Evolutionary conservation across 2,797 vertebrate genomes (phyloP), one percentile per base, ranked within the genome.

Genomic region (Enteromius thamalakanensis): DNA sequence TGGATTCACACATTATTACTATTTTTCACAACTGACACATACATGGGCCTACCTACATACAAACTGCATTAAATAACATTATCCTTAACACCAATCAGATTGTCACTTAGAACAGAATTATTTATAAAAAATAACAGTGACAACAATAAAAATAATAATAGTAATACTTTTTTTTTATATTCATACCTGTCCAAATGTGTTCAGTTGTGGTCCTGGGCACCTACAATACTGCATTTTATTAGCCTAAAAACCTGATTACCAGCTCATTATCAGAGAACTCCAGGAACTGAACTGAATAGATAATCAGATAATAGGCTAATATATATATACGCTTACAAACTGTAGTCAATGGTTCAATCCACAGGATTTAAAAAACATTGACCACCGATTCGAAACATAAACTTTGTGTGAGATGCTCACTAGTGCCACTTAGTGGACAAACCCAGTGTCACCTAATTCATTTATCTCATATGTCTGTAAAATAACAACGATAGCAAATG

Each of bases 391-490:
- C 23, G n/a, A 40, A 42, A n/a, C 23, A 17, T 42, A 45, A 40
- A 45, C 9, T 76, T 62, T 76, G 8, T 11, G 55, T 19, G 34
- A 76, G 55, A 40, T 71, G 69, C 34, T 74, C 70, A 65, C 10
- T 40, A 65, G 70, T 19, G 58, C 45, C 58, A 32, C 71, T 53
- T 53, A 65, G 58, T 75, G 70, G 71, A 82, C 9, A 67, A 53
- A 64, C 6, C 11, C 9, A 23, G 11, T 55, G 23, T 77, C 23
- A 29, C 4, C 14, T 47, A 47, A 47, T 60, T 80, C 1, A 12
- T 80, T n/a, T 47, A 42, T 45, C 14, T 55, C 15, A 12, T 45
- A 21, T 3, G 4, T 21, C 26, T 49, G 26, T 42, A 29, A 3
- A 45, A 47, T 70, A 45, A 71, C 26, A 15, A 40, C 1, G 8